Evolutionary conservation across 2,888 invertebrate species (phyloP), one percentile per base, ranked within the genome.

Genomic region (Helicoverpa assulta): DNA sequence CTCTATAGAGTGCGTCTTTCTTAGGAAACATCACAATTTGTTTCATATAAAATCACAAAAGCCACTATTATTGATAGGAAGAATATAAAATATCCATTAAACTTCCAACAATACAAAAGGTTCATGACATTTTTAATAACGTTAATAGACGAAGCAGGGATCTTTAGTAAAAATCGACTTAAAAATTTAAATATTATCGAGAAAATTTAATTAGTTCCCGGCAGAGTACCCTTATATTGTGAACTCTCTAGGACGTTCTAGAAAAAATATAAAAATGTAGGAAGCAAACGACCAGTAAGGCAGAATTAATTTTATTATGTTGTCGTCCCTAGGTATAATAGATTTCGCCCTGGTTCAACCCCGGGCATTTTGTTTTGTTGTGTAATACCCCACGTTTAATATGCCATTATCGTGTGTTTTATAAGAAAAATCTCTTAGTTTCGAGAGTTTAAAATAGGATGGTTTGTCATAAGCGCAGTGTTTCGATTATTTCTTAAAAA

Each of bases 221-320:
- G n/a, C 47, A 47, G 47, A 47, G 16, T 47, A 47, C n/a, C 47
- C 47, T 47, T 47, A 40, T 40, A 47, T 47, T 47, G 47, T 47
- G 47, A n/a, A 16, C 47, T n/a, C n/a, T n/a, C 16, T 47, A 47
- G 16, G 43, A 16, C 47, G 16, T 10, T 47, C 47, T 47, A 47
- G 47, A 47, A 47, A n/a, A 47, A 47, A 47, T 12, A n/a, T n/a
- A 47, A 47, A 40, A n/a, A 47, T 47, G 47, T 47, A 47, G 47
- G 16, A 47, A n/a, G 47, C 6, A 47, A 10, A n/a, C 16, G n/a
- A n/a, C 47, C 47, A 47, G n/a, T 47, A 47, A 47, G n/a, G 47
- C 16, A 47, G 47, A 12, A 47, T 16, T 47, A 47, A 47, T 47
- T 16, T 47, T 47, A 47, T 47, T 47, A n/a, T 16, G 16, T 47